Base-by-base conservation (phyloP, 2,797 vertebrate species). In the Pteropus rufus region DNA sequence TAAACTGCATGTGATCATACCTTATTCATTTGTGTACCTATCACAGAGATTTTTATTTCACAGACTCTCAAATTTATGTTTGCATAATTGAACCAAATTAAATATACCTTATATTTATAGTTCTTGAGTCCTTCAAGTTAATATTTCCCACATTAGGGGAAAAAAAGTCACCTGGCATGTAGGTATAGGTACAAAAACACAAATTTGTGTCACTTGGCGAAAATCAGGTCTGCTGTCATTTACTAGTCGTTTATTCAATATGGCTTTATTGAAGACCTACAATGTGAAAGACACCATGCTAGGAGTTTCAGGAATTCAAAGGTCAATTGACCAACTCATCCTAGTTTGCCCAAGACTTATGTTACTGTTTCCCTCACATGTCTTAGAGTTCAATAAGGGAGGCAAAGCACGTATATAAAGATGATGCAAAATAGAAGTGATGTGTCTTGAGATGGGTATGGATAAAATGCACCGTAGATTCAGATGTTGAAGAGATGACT, bases 51-150 rank as follows among this genome's bases (percentile, higher is more conserved):
- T 81, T 77, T 81, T 64, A 1, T 69, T 64, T 93, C 64, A 80
- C 24, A 67, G 70, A 60, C 18, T 70, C 19, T 70, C 14, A 24
- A 52, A 77, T 77, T 79, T 92, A n/a, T 73, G 26, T 76, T 67
- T 95, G 76, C 69, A 64, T 23, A 86, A 41, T 65, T 83, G 18
- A 80, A 86, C 77, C 52, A 88, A 84, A 80, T 90, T 96, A 41
- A 73, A 85, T 69, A 24, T 39, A 67, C 60, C 54, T 80, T 82
- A 24, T 69, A 10, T 23, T 69, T 56, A 64, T 54, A 2, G 16
- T 31, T 56, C 34, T 92, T 92, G 24, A 93, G 26, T 69, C n/a
- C 10, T 91, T 95, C 84, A 15, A 39, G 7, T 60, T 67, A 89
- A 29, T 41, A 15, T 62, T 93, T 72, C 15, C 19, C 58, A 49